A percentile compares a stretch with the other conserved stretches of the same genome.
Conservation (phyloP, 2,888 invertebrate species). For the Drosophila formosana region DNA sequence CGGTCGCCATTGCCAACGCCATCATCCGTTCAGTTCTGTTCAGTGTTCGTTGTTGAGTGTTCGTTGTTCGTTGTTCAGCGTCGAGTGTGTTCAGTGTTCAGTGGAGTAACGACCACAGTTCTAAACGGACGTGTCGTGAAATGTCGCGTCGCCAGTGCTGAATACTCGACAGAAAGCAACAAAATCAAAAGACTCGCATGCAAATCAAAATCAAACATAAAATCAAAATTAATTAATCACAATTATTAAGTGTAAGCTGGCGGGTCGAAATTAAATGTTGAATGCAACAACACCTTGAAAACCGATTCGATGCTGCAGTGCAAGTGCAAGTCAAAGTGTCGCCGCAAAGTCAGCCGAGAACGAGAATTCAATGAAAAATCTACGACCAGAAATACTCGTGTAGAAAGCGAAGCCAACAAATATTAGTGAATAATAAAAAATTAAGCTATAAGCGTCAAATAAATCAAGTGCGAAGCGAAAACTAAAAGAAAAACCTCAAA, state of each 20-base stretch:
- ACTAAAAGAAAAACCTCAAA: slow-evolving; percentile 9
- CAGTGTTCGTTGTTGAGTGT: slow-evolving; percentile 57
- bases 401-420: slow-evolving; percentile 5
- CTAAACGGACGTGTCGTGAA: slow-evolving; percentile 80
- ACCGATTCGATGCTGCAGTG: slow-evolving; percentile 33
- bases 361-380: slow-evolving; percentile 33
- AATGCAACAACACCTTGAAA: slow-evolving; percentile 47
- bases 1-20: slow-evolving; percentile 49
- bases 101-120: slow-evolving; percentile 84
- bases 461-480: slow-evolving; percentile 70
- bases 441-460: slow-evolving; percentile 63
- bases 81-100: slow-evolving; percentile 50
- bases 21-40: slow-evolving; percentile 37
- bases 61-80: slow-evolving; percentile 33
- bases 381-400: slow-evolving; percentile 9
- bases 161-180: slow-evolving; percentile 12
- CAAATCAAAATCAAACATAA: background rate
- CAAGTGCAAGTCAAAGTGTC: slow-evolving; percentile 53
- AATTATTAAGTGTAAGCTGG: background rate
- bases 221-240: slow-evolving; percentile 6
- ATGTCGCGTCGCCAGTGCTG: slow-evolving; percentile 35
- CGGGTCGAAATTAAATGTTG: slow-evolving; percentile 25
- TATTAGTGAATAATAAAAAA: slow-evolving; percentile 48
- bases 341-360: slow-evolving; percentile 11
- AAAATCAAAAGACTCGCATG: slow-evolving; percentile 21